Conservation (phyloP, 2,888 invertebrate species). For the Apodemia hepburni region DNA sequence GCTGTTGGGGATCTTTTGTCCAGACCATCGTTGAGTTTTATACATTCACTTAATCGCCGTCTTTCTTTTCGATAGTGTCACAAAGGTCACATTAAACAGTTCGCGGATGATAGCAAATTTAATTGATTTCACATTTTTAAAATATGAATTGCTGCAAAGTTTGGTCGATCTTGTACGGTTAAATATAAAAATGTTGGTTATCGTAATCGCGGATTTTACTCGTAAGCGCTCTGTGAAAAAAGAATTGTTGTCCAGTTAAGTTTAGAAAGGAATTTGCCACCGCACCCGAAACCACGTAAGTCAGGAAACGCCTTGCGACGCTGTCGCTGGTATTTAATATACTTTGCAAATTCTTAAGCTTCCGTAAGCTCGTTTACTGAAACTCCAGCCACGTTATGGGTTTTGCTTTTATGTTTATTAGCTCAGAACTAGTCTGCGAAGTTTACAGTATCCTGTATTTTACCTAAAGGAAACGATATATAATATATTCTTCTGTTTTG, state of each 20-base stretch:
- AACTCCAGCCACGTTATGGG: conserved; percentile 9
- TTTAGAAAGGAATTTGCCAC: conserved; percentile 10
- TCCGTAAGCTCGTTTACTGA: conserved; percentile 12
- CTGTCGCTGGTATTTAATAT: conserved; percentile 9
- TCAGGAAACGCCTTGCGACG: conserved; percentile 13
- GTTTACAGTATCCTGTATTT: conserved; percentile 7
- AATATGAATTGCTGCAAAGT: too few species aligned
- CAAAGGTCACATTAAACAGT: too few species aligned
- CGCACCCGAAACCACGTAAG: conserved; percentile 15
- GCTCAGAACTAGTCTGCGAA: not conserved
- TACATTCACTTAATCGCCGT: too few species aligned
- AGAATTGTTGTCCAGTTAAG: conserved; percentile 2
- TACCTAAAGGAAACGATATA: not conserved
- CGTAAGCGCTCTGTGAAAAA: conserved; percentile 1
- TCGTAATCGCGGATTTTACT: not conserved
- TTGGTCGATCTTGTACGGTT: too few species aligned
- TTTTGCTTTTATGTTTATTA: conserved; percentile 12
- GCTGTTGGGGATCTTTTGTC: too few species aligned
- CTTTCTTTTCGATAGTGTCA: too few species aligned
- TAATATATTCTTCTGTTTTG: not conserved
- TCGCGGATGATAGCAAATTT: too few species aligned
- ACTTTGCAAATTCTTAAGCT: conserved; percentile 11
- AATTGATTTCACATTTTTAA: too few species aligned
- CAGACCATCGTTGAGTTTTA: too few species aligned
- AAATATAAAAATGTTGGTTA: not conserved